phyloP scores from a whole-genome alignment of 1,140 invertebrate genomes.

The Lerema accius region DNA sequence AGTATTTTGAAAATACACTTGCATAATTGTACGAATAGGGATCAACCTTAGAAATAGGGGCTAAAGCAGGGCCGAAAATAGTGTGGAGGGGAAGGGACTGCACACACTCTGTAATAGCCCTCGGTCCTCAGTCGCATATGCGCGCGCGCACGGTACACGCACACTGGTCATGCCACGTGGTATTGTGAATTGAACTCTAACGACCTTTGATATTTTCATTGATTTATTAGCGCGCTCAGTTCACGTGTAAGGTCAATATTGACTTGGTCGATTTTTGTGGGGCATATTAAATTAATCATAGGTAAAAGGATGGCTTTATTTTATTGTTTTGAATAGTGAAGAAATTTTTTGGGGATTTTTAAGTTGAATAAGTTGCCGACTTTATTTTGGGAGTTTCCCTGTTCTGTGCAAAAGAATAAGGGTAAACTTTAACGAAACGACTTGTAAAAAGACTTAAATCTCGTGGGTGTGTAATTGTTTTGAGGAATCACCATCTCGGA shows the following conservation, averaged over 20 bases:
- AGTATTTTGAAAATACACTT: too few species aligned
- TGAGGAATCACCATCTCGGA: too few species aligned
- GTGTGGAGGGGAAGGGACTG: constrained; percentile 20
- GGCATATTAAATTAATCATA: too few species aligned
- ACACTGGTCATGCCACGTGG: background rate
- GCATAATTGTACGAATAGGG: constrained; percentile 6
- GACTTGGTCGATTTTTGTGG: background rate
- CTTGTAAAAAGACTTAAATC: too few species aligned
- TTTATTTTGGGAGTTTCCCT: too few species aligned
- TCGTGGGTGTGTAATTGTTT: too few species aligned
- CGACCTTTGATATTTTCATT: background rate
- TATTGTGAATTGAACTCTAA: background rate
- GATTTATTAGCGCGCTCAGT: background rate
- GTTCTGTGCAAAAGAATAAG: too few species aligned
- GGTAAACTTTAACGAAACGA: too few species aligned
- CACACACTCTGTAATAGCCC: background rate
- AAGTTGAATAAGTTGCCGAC: too few species aligned
- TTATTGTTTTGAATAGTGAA: too few species aligned
- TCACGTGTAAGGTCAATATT: background rate
- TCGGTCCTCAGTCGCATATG: background rate
- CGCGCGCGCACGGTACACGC: constrained; percentile 11
- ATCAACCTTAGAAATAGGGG: constrained; percentile 1
- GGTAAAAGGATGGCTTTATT: too few species aligned
- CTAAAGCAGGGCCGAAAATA: constrained; percentile 17
- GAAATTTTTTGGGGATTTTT: too few species aligned